Percentiles rank a stretch among this genome's conserved stretches.
Conservation (phyloP, 2,797 vertebrate genomes). For the Tolypeutes matacus region DNA sequence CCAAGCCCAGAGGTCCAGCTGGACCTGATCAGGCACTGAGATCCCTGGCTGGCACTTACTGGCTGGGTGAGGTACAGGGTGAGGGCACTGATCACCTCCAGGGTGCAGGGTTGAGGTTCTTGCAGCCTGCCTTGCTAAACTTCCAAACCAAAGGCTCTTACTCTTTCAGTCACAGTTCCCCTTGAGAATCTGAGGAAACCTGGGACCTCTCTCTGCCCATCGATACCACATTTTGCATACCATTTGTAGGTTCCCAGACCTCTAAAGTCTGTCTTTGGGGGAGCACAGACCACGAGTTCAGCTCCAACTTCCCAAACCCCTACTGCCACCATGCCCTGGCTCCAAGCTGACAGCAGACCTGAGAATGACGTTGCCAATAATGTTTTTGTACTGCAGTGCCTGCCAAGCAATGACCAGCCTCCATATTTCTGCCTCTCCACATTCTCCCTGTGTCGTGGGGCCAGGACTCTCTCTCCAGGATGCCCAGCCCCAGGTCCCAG, state of each 20-base stretch:
- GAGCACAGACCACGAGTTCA: not conserved
- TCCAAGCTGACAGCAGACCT: not conserved
- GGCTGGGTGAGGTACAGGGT: rapidly evolving
- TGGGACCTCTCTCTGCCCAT: not conserved
- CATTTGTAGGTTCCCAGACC: not conserved
- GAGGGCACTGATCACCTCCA: not conserved
- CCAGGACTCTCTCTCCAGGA: not conserved
- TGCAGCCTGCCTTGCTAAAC: not conserved
- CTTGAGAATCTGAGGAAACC: not conserved
- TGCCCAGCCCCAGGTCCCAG: not conserved
- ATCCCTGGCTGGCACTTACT: not conserved
- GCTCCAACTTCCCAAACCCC: not conserved
- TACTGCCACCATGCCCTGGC: not conserved
- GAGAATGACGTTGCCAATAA: not conserved
- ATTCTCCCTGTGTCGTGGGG: not conserved
- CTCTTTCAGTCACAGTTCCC: not conserved
- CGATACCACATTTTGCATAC: not conserved
- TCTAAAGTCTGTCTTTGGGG: not conserved
- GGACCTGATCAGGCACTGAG: not conserved
- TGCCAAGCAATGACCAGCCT: not conserved
- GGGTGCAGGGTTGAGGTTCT: not conserved
- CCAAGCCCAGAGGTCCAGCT: not conserved
- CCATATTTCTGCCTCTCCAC: not conserved
- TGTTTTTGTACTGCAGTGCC: not conserved
- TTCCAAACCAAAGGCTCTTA: not conserved